Evolutionary conservation across 2,797 vertebrate species (phyloP).

Genomic region (Coilia nasus): DNA sequence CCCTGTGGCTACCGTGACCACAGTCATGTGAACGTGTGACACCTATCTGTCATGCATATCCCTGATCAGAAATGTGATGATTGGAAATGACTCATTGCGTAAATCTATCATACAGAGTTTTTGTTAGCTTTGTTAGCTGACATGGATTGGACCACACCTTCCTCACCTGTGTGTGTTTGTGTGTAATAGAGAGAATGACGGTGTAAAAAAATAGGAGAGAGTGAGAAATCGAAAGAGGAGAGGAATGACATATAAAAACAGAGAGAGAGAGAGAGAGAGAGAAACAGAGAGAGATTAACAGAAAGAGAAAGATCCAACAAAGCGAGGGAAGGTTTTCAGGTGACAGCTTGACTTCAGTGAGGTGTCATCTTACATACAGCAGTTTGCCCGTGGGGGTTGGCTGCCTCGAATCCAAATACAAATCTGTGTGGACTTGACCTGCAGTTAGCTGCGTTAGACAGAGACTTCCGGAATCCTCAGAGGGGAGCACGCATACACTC

Average conservation of each 20-base stretch:
- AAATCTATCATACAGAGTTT: not conserved
- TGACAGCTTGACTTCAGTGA: slow-evolving; percentile 51
- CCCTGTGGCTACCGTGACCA: not conserved
- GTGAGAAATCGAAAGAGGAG: not conserved
- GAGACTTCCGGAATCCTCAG: not conserved
- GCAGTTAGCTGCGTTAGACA: not conserved
- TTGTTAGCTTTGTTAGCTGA: not conserved
- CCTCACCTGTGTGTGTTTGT: not conserved
- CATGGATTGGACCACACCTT: not conserved
- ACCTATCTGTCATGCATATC: not conserved
- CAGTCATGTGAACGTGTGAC: not conserved
- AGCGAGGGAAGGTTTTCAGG: slow-evolving; percentile 44
- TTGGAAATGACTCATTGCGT: not conserved
- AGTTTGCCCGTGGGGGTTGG: slow-evolving; percentile 56
- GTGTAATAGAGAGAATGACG: not conserved
- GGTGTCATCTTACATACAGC: slow-evolving; percentile 63
- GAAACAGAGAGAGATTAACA: too few relatives aligned
- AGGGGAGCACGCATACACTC: not conserved
- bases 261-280: too few relatives aligned
- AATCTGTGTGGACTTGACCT: not conserved
- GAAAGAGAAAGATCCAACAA: not conserved
- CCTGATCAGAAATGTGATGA: not conserved
- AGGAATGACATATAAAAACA: too few relatives aligned
- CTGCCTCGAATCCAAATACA: slow-evolving; percentile 45
- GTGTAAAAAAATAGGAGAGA: not conserved